These are phyloP conservation scores for Gymnoscopelus braueri DNA, from an alignment of 2,797 vertebrate genomes.

Conservation along the genomic window DNA sequence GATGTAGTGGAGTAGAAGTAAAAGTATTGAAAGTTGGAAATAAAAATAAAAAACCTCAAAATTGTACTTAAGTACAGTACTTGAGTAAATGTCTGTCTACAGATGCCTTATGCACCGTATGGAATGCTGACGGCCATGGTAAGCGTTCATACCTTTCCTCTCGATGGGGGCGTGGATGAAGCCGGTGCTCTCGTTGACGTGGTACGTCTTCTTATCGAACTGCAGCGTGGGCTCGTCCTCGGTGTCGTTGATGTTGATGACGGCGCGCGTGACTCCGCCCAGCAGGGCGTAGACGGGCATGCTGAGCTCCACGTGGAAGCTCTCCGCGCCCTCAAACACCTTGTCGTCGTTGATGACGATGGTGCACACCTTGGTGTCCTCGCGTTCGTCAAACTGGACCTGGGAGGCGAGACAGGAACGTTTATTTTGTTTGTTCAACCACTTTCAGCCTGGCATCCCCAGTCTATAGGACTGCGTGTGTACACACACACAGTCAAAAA, in stretches of 20 bases:
- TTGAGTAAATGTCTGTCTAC: too few species aligned
- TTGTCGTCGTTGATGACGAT: conserved; percentile 89
- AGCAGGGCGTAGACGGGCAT: conserved; percentile 94
- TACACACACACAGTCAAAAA: too few species aligned
- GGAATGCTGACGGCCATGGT: neutral
- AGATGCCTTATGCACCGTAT: too few species aligned
- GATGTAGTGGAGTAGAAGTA: too few species aligned
- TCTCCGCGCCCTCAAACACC: conserved; percentile 89
- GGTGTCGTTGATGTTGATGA: conserved; percentile 86
- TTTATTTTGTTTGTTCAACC: neutral
- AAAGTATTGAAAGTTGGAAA: too few species aligned
- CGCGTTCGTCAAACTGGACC: conserved; percentile 97
- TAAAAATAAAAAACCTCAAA: too few species aligned
- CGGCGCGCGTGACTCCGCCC: conserved; percentile 82
- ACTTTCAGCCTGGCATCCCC: too few species aligned
- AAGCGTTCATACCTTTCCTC: conserved; percentile 86
- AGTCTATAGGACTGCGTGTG: too few species aligned
- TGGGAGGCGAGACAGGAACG: conserved; percentile 49
- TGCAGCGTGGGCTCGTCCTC: conserved; percentile 94
- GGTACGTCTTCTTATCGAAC: conserved; percentile 90
- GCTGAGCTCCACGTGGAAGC: conserved; percentile 92
- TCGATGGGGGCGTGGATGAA: conserved; percentile 86
- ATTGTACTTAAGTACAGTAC: too few species aligned
- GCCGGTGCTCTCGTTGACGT: conserved; percentile 88
- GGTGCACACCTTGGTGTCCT: conserved; percentile 93